Percentiles rank a stretch among this genome's conserved stretches.
These are phyloP conservation scores for Gila orcuttii DNA, from an alignment of 2,113 vertebrate genomes.

Conservation along the genomic window DNA sequence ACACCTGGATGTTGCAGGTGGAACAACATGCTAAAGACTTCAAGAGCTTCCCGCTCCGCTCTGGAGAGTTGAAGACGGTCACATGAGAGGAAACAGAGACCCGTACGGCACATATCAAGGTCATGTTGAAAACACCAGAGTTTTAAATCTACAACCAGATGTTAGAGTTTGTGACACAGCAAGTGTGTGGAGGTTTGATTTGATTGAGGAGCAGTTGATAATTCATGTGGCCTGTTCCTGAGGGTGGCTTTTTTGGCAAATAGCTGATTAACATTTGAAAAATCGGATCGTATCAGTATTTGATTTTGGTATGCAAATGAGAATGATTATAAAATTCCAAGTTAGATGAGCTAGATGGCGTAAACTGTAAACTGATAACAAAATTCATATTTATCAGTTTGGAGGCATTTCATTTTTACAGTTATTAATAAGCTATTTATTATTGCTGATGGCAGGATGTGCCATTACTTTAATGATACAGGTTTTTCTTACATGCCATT, in stretches of 20 bases:
- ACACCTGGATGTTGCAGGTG: neutral
- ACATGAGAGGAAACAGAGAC: neutral
- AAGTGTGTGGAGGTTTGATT: neutral
- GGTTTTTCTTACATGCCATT: constrained; percentile 1
- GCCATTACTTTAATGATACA: neutral
- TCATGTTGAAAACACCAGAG: neutral
- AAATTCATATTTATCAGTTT: neutral
- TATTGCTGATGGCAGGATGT: constrained; percentile 1
- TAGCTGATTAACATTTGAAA: neutral
- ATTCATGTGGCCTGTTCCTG: too few relatives aligned
- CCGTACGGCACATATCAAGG: neutral
- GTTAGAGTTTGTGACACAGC: neutral
- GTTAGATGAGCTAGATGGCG: neutral
- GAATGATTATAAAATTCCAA: neutral
- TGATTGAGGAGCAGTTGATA: neutral
- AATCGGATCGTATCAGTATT: neutral
- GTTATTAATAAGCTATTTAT: neutral
- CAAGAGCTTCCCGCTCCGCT: neutral
- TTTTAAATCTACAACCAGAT: neutral
- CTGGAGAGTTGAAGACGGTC: neutral
- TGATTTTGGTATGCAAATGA: neutral
- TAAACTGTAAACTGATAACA: neutral
- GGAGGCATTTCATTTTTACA: neutral
- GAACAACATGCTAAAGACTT: neutral
- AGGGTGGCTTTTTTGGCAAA: neutral